Evolutionary conservation across 2,113 vertebrate genomes (phyloP).

Genomic region (Oryctolagus cuniculus): DNA sequence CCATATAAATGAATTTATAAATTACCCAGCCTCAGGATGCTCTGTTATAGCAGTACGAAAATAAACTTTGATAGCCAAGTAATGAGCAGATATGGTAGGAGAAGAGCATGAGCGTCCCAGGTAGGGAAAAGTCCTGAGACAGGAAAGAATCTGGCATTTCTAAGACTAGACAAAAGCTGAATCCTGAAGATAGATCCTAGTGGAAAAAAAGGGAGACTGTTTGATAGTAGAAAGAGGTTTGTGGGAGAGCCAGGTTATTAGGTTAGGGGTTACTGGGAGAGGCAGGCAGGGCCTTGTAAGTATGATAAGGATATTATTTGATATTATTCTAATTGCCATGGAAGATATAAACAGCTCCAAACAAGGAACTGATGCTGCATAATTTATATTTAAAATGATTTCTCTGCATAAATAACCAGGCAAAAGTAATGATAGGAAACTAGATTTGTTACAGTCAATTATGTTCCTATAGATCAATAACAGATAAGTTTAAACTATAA

Average conservation of each 20-base stretch:
- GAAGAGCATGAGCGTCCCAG: background rate
- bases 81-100: background rate
- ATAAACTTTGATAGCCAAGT: background rate
- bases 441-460: background rate
- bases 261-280: background rate
- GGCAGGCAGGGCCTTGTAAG: background rate
- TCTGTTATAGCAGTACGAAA: too few relatives aligned
- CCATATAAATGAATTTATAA: too few relatives aligned
- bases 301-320: background rate
- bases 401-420: background rate
- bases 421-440: constrained; percentile 15
- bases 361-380: background rate
- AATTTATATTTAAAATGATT: constrained; percentile 56
- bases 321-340: constrained; percentile 2
- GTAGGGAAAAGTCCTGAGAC: background rate
- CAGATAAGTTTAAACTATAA: background rate
- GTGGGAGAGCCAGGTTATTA: background rate
- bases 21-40: too few relatives aligned
- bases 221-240: too few relatives aligned
- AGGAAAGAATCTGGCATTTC: background rate
- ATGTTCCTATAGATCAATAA: background rate
- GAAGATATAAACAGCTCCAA: background rate
- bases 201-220: background rate
- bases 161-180: background rate
- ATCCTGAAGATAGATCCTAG: background rate